Evolutionary conservation across 2,113 vertebrate genomes (phyloP).

Genomic region (Andinoacara biseriatus): DNA sequence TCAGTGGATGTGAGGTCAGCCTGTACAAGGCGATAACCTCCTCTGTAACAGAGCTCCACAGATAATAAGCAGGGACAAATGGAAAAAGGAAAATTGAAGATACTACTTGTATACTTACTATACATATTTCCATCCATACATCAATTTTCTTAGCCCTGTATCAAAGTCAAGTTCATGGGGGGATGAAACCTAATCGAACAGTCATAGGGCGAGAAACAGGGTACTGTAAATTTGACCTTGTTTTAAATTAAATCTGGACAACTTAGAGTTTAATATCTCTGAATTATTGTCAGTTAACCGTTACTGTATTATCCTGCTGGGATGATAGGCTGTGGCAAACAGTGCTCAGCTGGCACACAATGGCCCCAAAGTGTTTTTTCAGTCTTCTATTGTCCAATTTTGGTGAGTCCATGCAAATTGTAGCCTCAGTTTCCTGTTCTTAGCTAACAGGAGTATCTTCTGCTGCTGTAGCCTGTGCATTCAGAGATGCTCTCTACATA

Average conservation of each 20-base stretch:
- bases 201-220: background rate
- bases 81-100: background rate
- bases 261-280: background rate
- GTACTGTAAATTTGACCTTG: background rate
- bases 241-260: background rate
- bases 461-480: no score
- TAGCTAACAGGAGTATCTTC: no score
- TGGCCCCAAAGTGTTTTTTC: no score
- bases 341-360: no score
- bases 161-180: background rate
- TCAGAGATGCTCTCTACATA: no score
- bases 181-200: background rate
- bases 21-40: conserved; percentile 8
- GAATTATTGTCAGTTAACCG: background rate
- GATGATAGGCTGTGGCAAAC: no score
- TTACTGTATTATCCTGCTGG: background rate
- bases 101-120: background rate
- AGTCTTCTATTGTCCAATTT: no score
- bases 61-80: background rate
- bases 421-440: background rate
- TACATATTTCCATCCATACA: background rate
- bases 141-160: background rate
- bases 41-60: conserved; percentile 3
- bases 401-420: background rate
- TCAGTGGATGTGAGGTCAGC: background rate